phyloP scores from a whole-genome alignment of 2,113 vertebrate genomes.

The Rhombomys opimus region DNA sequence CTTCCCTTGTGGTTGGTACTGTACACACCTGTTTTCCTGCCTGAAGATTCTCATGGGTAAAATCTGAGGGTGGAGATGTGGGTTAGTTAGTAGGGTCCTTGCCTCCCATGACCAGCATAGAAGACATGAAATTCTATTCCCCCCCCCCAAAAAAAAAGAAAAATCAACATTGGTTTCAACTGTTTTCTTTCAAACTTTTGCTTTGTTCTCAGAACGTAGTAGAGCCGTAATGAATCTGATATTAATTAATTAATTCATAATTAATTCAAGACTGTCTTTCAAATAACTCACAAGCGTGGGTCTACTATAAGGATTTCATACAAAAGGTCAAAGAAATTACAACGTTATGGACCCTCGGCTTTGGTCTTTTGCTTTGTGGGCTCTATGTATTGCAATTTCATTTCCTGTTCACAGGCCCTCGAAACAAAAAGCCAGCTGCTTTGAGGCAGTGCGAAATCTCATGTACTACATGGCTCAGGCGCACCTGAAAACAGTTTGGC shows the following conservation, averaged over 20 bases:
- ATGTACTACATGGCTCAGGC: background rate
- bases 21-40: background rate
- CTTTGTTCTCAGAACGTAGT: background rate
- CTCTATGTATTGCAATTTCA: background rate
- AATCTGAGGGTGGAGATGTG: background rate
- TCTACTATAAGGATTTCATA: background rate
- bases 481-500: background rate
- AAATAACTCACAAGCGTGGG: background rate
- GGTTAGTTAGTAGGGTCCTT: background rate
- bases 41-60: background rate
- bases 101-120: background rate
- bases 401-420: background rate
- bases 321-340: background rate
- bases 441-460: background rate
- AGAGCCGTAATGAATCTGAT: background rate
- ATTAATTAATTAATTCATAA: background rate
- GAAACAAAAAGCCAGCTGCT: background rate
- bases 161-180: background rate
- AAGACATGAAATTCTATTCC: no score
- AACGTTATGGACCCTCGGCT: background rate
- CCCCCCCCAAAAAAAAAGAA: background rate
- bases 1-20: background rate
- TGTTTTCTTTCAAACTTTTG: background rate
- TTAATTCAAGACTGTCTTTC: background rate
- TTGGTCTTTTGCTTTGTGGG: background rate